Evolutionary conservation across 2,797 vertebrate species (phyloP).

Genomic region (Echeneis naucrates): DNA sequence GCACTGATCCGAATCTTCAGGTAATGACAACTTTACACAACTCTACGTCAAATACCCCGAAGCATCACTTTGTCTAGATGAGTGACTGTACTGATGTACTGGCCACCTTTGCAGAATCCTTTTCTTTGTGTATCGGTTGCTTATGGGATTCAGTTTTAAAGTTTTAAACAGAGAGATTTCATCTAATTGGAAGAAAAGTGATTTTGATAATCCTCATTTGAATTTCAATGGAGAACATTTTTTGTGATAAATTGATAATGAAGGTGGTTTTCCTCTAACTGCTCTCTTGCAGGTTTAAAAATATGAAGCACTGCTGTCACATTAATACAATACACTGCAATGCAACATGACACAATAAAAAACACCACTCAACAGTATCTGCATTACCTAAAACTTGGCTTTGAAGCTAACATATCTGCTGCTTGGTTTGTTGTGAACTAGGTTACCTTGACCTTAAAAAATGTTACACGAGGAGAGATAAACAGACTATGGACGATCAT

Average conservation of each 20-base stretch:
- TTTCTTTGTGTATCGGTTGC: no score
- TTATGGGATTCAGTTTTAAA: no score
- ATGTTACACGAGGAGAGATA: constrained; percentile 59
- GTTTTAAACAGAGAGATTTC: no score
- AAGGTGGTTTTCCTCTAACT: background rate
- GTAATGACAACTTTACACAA: no score
- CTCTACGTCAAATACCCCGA: no score
- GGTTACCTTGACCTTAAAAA: constrained; percentile 71
- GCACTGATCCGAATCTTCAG: no score
- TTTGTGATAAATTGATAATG: background rate
- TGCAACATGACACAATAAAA: background rate
- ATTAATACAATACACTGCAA: constrained; percentile 1
- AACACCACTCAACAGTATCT: constrained; percentile 6
- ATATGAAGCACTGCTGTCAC: background rate
- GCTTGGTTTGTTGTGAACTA: constrained; percentile 63
- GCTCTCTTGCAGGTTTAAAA: background rate
- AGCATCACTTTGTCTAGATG: no score
- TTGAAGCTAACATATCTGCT: constrained; percentile 44
- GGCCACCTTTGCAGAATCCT: no score
- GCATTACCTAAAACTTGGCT: constrained; percentile 11
- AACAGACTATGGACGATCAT: constrained; percentile 44
- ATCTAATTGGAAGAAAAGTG: background rate
- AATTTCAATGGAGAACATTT: background rate
- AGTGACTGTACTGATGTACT: no score
- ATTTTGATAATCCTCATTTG: background rate